Base-by-base conservation (phyloP, 2,797 vertebrate species). In the Aselliscus stoliczkanus region DNA sequence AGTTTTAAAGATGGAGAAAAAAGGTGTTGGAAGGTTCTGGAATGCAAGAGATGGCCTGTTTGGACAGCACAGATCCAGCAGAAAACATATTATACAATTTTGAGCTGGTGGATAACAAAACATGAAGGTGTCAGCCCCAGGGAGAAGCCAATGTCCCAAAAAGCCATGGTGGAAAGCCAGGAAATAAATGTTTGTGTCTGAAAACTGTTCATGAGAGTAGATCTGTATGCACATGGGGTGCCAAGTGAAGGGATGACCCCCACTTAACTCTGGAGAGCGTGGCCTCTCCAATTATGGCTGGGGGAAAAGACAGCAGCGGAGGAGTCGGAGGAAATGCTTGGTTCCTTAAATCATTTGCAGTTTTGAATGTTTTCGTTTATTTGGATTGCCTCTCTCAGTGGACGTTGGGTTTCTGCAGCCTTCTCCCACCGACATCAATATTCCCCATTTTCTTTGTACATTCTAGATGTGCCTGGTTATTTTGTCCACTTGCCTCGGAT, bases 181-280 rank as follows among this genome's bases (percentile, higher is more conserved):
- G 15, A n/a, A 56, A 1, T 8, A 25, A 31, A 42, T 39, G 2
- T n/a, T 18, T 27, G 39, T 10, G 39, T 37, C 60, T 80, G 37
- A 10, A 1, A 58, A 20, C 29, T 29, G 8, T 34, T n/a, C n/a
- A 31, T 37, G 10, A n/a, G 21, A 10, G 21, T 2, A 11, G 20
- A 34, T 14, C 50, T 56, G 21, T 1, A 0, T 9, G 0, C 47
- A 50, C 47, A 3, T 44, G 20, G 34, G 37, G 29, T 1, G 0
- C 58, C 2, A 0, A 1, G 58, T 39, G 44, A 76, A 39, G 23
- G 58, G 44, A 2, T 11, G 34, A 31, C 58, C 34, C 17, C 7
- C 12, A 0, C n/a, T 5, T 18, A 29, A 15, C 62, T 56, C 87
- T 5, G 3, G 37, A 25, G 23, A 27, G 11, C 29, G 4, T 13